Conservation (phyloP, 1,140 invertebrate genomes). For the Apis mellifera region Amel_HAv3.1 CM009943.2:5153501-5154000, state of each 20-base stretch:
- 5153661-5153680: conserved; percentile 12
- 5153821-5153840: not conserved
- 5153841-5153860: conserved; percentile 11
- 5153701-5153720: not conserved
- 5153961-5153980: conserved; percentile 60
- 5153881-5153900: conserved; percentile 59
- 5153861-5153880: conserved; percentile 33
- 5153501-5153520: not conserved
- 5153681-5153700: conserved; percentile 9
- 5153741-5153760: not conserved
- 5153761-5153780: not conserved
- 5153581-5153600: conserved; percentile 5
- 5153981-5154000: conserved; percentile 63
- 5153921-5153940: conserved; percentile 56
- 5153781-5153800: not conserved
- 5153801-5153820: too few relatives aligned
- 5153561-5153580: not conserved
- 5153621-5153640: not conserved
- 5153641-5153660: conserved; percentile 25
- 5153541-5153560: too few relatives aligned
- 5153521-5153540: not conserved
- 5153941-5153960: conserved; percentile 55
- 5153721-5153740: not conserved
- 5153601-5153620: not conserved
- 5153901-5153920: conserved; percentile 38